These are phyloP conservation scores for Rana temporaria DNA, from an alignment of 2,113 vertebrate species.

Conservation along the genomic window DNA sequence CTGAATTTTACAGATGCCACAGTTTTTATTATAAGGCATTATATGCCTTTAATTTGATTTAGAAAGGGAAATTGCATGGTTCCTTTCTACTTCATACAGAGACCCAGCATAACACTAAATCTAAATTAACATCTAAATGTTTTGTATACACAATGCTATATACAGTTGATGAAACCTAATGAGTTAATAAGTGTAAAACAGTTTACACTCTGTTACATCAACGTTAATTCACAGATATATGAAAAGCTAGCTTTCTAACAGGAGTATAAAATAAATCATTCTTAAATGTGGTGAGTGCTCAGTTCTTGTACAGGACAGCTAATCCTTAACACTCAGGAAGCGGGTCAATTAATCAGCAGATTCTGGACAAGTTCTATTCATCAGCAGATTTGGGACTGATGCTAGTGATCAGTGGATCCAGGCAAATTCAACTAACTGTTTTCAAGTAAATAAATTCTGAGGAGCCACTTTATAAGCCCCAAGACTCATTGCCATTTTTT, in stretches of 20 bases:
- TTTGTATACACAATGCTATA: no score
- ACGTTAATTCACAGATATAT: conserved; percentile 27
- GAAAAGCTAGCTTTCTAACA: conserved; percentile 6
- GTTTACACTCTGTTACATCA: conserved; percentile 16
- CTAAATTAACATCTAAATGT: no score
- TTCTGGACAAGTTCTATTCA: conserved; percentile 37
- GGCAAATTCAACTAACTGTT: conserved; percentile 1
- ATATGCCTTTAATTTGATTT: no score
- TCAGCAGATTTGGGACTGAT: conserved; percentile 19
- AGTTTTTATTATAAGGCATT: no score
- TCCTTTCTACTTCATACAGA: no score
- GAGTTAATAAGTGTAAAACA: no score
- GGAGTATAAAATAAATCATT: conserved; percentile 33
- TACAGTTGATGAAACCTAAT: no score
- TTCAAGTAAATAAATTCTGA: not conserved
- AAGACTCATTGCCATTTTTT: no score
- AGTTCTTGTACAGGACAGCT: conserved; percentile 40
- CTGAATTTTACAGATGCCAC: no score
- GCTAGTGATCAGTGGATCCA: not conserved
- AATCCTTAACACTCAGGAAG: conserved; percentile 40
- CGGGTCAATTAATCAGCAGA: conserved; percentile 22
- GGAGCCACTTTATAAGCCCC: no score
- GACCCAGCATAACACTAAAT: no score
- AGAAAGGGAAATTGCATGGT: no score
- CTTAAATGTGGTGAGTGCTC: conserved; percentile 44